Conservation (phyloP, 2,797 vertebrate species). For the Serranus cabrilla region DNA sequence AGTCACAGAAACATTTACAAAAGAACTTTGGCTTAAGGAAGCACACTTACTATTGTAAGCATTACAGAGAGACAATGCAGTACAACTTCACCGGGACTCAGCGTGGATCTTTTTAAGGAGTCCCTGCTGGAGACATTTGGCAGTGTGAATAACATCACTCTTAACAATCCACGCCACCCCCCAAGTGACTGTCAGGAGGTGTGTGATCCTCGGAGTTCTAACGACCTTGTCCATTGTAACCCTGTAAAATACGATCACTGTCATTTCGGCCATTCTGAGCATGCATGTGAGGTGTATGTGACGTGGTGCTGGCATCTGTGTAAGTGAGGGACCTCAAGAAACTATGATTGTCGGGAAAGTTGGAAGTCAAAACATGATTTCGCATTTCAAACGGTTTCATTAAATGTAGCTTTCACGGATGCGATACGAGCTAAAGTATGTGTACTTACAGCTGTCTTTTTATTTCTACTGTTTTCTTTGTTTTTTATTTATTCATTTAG, state of each 20-base stretch:
- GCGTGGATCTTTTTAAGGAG: slow-evolving; percentile 68
- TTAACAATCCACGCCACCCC: slow-evolving; percentile 84
- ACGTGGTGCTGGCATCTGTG: slow-evolving; percentile 87
- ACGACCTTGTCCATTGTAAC: slow-evolving; percentile 84
- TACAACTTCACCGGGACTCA: slow-evolving; percentile 65
- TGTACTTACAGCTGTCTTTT: slow-evolving; percentile 68
- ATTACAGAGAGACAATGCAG: slow-evolving; percentile 75
- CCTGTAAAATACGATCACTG: slow-evolving; percentile 89
- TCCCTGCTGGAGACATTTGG: slow-evolving; percentile 74
- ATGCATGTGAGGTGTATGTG: slow-evolving; percentile 89
- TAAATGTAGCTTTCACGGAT: slow-evolving; percentile 77
- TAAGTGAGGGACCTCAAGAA: slow-evolving; percentile 86
- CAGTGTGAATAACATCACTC: slow-evolving; percentile 90
- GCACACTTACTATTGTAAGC: slow-evolving; percentile 82
- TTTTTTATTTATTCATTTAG: slow-evolving; percentile 49
- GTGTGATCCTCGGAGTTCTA: slow-evolving; percentile 86
- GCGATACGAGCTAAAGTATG: slow-evolving; percentile 71
- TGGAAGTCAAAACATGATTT: slow-evolving; percentile 76
- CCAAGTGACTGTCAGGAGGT: slow-evolving; percentile 90
- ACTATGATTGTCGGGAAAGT: slow-evolving; percentile 84
- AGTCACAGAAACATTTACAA: slow-evolving; percentile 87
- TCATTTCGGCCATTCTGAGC: slow-evolving; percentile 90
- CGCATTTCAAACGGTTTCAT: slow-evolving; percentile 71
- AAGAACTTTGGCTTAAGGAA: slow-evolving; percentile 80
- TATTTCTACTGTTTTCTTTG: slow-evolving; percentile 41